A percentile compares a stretch with the other conserved stretches of the same genome.
These are phyloP conservation scores for Vulpes ferrilata DNA, from an alignment of 2,113 vertebrate genomes.

Conservation along the genomic window DNA sequence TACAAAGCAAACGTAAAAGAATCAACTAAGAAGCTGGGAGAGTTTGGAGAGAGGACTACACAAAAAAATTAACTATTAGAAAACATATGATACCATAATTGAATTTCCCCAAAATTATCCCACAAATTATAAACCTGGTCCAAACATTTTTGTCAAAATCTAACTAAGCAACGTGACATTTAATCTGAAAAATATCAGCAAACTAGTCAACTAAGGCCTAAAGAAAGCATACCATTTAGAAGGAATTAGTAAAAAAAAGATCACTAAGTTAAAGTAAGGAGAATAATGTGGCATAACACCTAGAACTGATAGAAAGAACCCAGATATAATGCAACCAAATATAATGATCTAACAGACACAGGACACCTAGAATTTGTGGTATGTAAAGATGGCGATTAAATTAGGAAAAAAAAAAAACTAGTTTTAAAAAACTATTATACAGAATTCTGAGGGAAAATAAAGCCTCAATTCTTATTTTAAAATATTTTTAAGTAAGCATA, in stretches of 20 bases:
- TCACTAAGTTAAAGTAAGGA: background rate
- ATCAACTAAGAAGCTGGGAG: background rate
- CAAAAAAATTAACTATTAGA: background rate
- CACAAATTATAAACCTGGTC: background rate
- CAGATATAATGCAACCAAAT: background rate
- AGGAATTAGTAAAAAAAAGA: background rate
- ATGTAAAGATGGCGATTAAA: background rate
- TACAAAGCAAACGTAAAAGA: background rate
- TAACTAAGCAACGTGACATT: background rate
- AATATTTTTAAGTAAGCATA: background rate
- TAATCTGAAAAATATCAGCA: background rate
- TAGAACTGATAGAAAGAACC: background rate
- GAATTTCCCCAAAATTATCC: background rate
- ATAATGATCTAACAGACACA: background rate
- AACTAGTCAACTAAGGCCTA: background rate
- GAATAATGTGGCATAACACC: background rate
- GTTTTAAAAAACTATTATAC: background rate
- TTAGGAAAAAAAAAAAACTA: background rate
- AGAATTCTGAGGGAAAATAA: background rate
- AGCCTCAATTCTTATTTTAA: background rate
- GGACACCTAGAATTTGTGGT: background rate
- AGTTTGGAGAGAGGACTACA: background rate
- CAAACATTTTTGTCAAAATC: background rate
- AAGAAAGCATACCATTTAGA: background rate
- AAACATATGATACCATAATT: background rate